Evolutionary conservation across 2,113 vertebrate species (phyloP), one percentile per base, ranked within the genome.

Genomic region (Urocitellus parryii): DNA sequence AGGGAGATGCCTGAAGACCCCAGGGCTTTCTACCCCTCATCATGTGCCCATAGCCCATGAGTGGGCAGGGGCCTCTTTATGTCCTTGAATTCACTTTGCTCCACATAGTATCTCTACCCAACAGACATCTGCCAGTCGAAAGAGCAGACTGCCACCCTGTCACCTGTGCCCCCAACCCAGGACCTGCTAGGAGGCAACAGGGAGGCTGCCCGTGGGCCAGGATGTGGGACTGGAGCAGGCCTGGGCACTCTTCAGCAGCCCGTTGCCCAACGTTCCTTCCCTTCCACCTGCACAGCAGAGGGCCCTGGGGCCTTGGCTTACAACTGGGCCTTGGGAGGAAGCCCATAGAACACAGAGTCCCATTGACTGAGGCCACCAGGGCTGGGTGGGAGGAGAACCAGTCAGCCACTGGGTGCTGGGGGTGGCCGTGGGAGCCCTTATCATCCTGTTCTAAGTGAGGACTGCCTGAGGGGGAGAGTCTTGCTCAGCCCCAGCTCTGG

Each of bases 221-320:
- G 65, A 83, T 42, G 51, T 74, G 74, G 65, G 51, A 80, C 70
- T 29, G 63, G n/a, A 82, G 89, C 79, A 97, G 95, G 65, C 89
- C 84, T 53, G 83, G 96, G 93, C 65, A 74, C 76, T 80, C 70
- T 91, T 39, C 25, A 73, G 51, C 58, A 63, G 37, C 39, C 83
- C 72, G 0, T 98, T 97, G 92, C 97, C 76, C 83, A 96, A 96
- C 1, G 14, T 4, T 14, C 12, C 45, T n/a, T 84, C 83, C n/a
- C 42, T 89, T 42, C 91, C 95, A 89, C 86, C 92, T 85, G 61
- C 90, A 82, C 61, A 84, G 94, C 72, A 70, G 37, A 0, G 42
- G 83, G 96, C 95, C 95, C 89, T 25, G 65, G 68, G 83, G 97
- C 96, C 58, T 98, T 94, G 89, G 94, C 96, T 97, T 97, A 80